These are phyloP conservation scores for Sitta europaea DNA, from an alignment of 2,113 vertebrate genomes.

Conservation along the genomic window DNA sequence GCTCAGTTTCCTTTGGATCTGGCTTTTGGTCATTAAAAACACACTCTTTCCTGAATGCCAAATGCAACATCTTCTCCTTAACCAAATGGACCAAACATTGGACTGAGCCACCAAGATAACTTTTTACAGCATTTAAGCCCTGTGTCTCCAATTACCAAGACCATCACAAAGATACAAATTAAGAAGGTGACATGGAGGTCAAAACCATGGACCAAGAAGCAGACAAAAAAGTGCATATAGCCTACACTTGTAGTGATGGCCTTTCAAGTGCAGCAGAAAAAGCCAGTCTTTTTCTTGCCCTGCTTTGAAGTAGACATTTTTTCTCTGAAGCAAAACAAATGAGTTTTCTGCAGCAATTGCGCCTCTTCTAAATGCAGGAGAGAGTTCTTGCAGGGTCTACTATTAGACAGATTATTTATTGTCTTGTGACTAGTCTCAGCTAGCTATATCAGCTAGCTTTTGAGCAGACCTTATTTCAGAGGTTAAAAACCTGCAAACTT, in stretches of 20 bases:
- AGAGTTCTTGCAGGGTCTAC: background rate
- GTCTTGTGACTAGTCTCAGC: background rate
- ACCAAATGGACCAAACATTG: background rate
- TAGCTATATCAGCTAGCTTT: background rate
- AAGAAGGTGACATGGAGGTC: background rate
- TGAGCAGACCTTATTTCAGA: background rate
- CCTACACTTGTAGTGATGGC: background rate
- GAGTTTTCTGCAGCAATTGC: background rate
- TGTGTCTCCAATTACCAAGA: rapidly evolving
- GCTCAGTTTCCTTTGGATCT: background rate
- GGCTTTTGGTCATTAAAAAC: background rate
- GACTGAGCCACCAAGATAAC: background rate
- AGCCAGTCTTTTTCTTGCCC: background rate
- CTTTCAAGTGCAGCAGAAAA: background rate
- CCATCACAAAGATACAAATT: background rate
- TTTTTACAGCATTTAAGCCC: background rate
- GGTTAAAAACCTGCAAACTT: background rate
- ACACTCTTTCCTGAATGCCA: background rate
- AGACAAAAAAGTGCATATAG: background rate
- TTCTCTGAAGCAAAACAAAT: background rate
- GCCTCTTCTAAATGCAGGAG: background rate
- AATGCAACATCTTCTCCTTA: background rate
- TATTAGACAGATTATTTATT: background rate
- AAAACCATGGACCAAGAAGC: background rate
- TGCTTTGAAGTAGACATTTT: background rate